Conservation (phyloP, 2,888 invertebrate species). For the Himalopsyche japonica region DNA sequence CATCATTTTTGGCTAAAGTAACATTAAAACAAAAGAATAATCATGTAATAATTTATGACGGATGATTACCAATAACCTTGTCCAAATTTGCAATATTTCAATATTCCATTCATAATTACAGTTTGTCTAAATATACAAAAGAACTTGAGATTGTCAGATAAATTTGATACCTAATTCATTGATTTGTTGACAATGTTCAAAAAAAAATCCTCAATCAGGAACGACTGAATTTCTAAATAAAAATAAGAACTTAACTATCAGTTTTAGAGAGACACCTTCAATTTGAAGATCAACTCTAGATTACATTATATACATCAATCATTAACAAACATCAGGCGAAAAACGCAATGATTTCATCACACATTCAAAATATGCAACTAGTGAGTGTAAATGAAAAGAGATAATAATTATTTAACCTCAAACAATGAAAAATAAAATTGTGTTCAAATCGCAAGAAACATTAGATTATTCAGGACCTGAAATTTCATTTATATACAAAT, state of each 20-base stretch:
- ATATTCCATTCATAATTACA: background rate
- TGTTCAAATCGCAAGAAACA: too few species aligned
- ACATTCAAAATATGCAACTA: background rate
- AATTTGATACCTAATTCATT: background rate
- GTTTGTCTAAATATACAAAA: background rate
- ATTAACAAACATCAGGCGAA: background rate
- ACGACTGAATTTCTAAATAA: background rate
- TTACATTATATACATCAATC: background rate
- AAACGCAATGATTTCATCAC: background rate
- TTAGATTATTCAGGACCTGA: too few species aligned
- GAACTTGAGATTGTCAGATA: background rate
- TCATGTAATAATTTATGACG: background rate
- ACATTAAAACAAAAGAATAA: conserved; percentile 8
- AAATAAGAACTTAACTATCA: background rate
- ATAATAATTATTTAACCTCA: background rate
- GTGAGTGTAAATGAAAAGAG: background rate
- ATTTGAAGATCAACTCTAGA: background rate
- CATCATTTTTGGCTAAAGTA: conserved; percentile 19
- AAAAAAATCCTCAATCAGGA: background rate
- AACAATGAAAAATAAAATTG: background rate
- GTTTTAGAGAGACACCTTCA: background rate
- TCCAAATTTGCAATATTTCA: background rate
- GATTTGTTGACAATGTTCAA: background rate
- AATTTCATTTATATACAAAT: background rate
- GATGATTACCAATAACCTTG: background rate